Percentiles rank a stretch among this genome's conserved stretches.
phyloP scores from a whole-genome alignment of 2,888 invertebrate genomes.

The Malthinus flaveolus region DNA sequence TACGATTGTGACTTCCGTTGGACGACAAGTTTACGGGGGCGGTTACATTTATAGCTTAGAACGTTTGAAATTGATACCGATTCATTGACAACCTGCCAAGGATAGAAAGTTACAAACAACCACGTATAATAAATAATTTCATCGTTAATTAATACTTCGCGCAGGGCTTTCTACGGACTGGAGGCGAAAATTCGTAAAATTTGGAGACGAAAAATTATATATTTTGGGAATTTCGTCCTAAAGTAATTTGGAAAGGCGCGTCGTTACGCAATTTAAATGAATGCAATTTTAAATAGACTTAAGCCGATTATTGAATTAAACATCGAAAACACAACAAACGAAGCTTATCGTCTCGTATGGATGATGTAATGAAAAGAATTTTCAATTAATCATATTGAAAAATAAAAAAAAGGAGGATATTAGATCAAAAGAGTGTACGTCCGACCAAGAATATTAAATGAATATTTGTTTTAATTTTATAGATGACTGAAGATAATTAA shows the following conservation, averaged over 20 bases:
- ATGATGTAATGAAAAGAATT: not conserved
- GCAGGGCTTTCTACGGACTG: conserved; percentile 14
- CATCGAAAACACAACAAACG: not conserved
- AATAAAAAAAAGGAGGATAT: not conserved
- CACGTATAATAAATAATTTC: conserved; percentile 8
- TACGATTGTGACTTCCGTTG: conserved; percentile 45
- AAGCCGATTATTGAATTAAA: not conserved
- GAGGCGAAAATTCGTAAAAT: conserved; percentile 9
- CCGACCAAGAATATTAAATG: conserved; percentile 2
- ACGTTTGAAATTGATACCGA: conserved; percentile 39
- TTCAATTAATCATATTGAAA: conserved; percentile 1
- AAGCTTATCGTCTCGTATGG: not conserved
- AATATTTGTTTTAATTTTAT: conserved; percentile 5
- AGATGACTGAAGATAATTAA: conserved; percentile 4
- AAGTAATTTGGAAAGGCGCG: too few species aligned
- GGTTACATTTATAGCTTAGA: conserved; percentile 35
- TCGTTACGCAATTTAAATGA: too few species aligned
- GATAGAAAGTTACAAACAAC: conserved; percentile 27
- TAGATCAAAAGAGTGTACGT: conserved; percentile 4
- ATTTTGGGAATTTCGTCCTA: not conserved
- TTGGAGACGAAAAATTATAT: conserved; percentile 7
- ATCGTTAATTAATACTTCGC: conserved; percentile 22
- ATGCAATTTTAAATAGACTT: too few species aligned
- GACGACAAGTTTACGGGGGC: conserved; percentile 36
- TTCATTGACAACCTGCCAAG: conserved; percentile 39